These are phyloP conservation scores for Dryoscopus gambensis DNA, from an alignment of 2,113 vertebrate species.

Conservation along the genomic window DNA sequence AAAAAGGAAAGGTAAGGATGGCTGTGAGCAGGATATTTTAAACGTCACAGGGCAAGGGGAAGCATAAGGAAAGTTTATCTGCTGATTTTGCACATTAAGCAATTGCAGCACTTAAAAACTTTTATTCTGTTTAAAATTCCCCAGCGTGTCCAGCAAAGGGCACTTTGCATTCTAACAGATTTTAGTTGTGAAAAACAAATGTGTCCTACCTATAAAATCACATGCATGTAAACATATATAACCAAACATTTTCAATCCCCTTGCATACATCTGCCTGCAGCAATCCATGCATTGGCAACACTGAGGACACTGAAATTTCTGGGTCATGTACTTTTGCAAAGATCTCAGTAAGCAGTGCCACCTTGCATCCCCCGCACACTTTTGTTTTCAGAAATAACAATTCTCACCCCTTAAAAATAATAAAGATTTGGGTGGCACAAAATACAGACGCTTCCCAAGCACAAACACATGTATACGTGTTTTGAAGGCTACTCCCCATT, in stretches of 20 bases:
- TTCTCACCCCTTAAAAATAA: not conserved
- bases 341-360: not conserved
- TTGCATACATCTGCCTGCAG: not conserved
- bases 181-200: not conserved
- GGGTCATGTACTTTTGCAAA: not conserved
- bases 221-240: not conserved
- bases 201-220: not conserved
- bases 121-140: not conserved
- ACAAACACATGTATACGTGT: not conserved
- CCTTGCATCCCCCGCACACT: accelerated
- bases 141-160: not conserved
- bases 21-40: not conserved
- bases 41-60: not conserved
- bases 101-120: not conserved
- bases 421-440: not conserved
- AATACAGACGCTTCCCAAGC: not conserved
- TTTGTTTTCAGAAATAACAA: not conserved
- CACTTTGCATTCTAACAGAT: not conserved
- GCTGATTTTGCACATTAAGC: not conserved
- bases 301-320: not conserved
- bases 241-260: not conserved
- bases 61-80: not conserved
- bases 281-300: accelerated
- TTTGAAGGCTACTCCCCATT: not conserved
- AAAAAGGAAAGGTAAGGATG: not conserved